Conservation (phyloP, 2,113 vertebrate species). For the Gobiocypris rarus region DNA sequence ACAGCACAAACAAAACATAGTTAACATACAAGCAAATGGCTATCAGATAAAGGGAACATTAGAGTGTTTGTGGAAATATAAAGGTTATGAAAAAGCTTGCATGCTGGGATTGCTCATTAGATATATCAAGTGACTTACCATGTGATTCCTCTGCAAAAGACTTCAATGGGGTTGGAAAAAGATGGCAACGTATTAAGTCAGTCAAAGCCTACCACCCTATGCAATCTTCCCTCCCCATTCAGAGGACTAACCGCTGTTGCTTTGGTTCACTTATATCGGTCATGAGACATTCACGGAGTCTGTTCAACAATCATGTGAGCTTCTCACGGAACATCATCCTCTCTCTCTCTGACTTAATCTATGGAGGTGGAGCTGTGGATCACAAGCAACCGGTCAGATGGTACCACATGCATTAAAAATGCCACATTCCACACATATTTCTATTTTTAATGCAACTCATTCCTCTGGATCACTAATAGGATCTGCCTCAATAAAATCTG, state of each 20-base stretch:
- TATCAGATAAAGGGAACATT: background rate
- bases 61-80: background rate
- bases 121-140: slow-evolving; percentile 68
- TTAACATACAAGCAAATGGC: background rate
- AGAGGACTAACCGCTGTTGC: background rate
- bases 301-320: slow-evolving; percentile 48
- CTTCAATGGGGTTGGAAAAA: background rate
- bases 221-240: background rate
- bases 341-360: slow-evolving; percentile 1
- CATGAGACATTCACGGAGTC: slow-evolving; percentile 39
- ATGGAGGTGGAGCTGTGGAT: background rate
- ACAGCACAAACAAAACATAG: background rate
- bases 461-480: background rate
- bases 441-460: background rate
- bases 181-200: background rate
- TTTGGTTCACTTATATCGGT: background rate
- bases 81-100: background rate
- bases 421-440: slow-evolving; percentile 66
- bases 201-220: background rate
- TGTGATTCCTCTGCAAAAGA: slow-evolving; percentile 58
- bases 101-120: slow-evolving; percentile 24
- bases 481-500: background rate
- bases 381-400: slow-evolving; percentile 57
- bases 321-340: background rate
- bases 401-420: slow-evolving; percentile 52